A percentile compares a stretch with the other conserved stretches of the same genome.
These are phyloP conservation scores for Acleris laterana DNA, from an alignment of 2,888 invertebrate genomes.

Conservation along the genomic window DNA sequence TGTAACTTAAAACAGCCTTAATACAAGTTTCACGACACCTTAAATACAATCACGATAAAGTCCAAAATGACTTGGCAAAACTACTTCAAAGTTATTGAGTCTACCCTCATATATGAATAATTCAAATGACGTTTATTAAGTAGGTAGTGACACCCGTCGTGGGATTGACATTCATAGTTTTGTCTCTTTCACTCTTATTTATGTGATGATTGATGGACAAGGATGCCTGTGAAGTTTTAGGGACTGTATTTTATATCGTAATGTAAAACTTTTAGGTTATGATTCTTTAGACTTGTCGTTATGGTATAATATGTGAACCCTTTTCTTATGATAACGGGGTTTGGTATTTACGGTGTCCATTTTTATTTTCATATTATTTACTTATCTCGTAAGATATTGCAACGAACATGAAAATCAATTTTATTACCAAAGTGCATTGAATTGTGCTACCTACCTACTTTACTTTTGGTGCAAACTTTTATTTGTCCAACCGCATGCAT, in stretches of 20 bases:
- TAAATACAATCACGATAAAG: conserved; percentile 53
- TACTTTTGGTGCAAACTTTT: too few relatives aligned
- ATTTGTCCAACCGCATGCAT: too few relatives aligned
- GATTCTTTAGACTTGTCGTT: background rate
- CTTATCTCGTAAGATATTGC: too few relatives aligned
- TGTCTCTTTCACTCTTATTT: conserved; percentile 54
- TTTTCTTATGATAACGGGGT: conserved; percentile 9
- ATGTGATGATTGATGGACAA: conserved; percentile 32
- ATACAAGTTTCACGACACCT: conserved; percentile 47
- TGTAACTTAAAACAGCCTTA: conserved; percentile 48
- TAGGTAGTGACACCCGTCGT: conserved; percentile 44
- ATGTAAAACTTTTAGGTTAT: conserved; percentile 20
- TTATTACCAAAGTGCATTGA: too few relatives aligned
- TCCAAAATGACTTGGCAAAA: conserved; percentile 50
- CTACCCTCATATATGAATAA: conserved; percentile 79
- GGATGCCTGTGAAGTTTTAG: conserved; percentile 27
- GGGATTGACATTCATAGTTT: conserved; percentile 19
- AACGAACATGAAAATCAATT: too few relatives aligned
- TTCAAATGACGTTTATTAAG: conserved; percentile 81
- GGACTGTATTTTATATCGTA: conserved; percentile 8
- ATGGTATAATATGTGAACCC: background rate
- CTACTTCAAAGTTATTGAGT: conserved; percentile 60
- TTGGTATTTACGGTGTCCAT: background rate
- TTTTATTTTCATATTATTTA: too few relatives aligned
- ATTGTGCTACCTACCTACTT: too few relatives aligned